These are phyloP conservation scores for Bambusicola thoracicus DNA, from an alignment of 2,113 vertebrate genomes.

Conservation along the genomic window DNA sequence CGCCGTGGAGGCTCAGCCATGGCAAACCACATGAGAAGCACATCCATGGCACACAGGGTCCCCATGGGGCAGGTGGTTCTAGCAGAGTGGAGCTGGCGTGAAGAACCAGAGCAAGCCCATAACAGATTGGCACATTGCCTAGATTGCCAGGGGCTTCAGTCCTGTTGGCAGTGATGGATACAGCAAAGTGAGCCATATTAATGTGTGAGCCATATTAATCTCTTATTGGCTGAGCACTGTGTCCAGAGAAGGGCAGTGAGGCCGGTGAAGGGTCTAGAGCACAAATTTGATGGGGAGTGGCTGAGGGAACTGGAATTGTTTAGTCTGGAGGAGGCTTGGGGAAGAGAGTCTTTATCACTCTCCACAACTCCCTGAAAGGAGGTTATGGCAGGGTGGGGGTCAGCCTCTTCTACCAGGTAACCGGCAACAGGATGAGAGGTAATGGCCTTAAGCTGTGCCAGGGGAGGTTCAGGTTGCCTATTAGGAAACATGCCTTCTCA, in stretches of 20 bases:
- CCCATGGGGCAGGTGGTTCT: conserved; percentile 18
- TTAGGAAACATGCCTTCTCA: background rate
- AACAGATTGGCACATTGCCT: background rate
- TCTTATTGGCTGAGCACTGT: background rate
- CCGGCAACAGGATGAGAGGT: no score
- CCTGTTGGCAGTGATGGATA: background rate
- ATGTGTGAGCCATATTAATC: no score
- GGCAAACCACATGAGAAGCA: background rate
- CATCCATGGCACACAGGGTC: background rate
- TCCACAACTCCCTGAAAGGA: no score
- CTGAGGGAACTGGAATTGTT: no score
- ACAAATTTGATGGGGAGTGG: no score
- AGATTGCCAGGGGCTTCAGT: background rate
- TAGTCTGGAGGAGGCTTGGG: no score
- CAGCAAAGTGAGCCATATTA: background rate
- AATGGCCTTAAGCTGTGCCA: background rate
- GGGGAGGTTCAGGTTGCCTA: background rate
- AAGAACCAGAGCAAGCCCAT: background rate
- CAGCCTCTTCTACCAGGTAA: no score
- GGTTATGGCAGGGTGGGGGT: no score
- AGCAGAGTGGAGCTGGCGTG: background rate
- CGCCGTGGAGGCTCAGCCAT: conserved; percentile 13
- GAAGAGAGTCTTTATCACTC: no score
- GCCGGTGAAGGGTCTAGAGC: no score
- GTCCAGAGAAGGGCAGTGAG: no score